These are phyloP conservation scores for Lepidurus apus DNA, from an alignment of 1,140 invertebrate species.

Conservation along the genomic window DNA sequence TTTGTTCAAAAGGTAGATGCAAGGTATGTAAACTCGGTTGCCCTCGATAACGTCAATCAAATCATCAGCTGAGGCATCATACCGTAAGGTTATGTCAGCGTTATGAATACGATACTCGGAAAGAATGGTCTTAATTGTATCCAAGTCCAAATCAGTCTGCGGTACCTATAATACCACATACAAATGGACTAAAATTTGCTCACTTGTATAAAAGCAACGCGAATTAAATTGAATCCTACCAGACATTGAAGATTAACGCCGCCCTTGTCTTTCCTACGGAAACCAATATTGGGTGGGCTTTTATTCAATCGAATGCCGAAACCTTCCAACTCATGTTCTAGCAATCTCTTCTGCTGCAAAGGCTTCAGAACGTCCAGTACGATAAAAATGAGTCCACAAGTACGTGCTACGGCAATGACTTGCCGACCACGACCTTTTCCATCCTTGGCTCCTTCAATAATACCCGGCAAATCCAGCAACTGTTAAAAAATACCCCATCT, in stretches of 20 bases:
- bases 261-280: conserved; percentile 96
- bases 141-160: conserved; percentile 91
- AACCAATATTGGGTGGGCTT: conserved; percentile 93
- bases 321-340: conserved; percentile 98
- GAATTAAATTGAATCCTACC: conserved; percentile 50
- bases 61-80: conserved; percentile 95
- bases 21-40: conserved; percentile 95
- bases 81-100: conserved; percentile 89
- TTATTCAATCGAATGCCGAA: conserved; percentile 97
- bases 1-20: conserved; percentile 98
- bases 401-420: conserved; percentile 98
- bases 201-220: conserved; percentile 8
- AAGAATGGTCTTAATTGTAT: conserved; percentile 92
- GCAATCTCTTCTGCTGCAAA: conserved; percentile 86
- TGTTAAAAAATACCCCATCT: conserved; percentile 46
- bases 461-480: conserved; percentile 96
- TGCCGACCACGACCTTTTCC: conserved; percentile 96
- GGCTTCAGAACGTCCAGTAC: conserved; percentile 97
- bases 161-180: conserved; percentile 54
- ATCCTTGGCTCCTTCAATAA: conserved; percentile 99
- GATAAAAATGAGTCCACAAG: conserved; percentile 97
- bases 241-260: conserved; percentile 85
- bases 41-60: conserved; percentile 98
- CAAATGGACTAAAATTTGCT: conserved; percentile 3
- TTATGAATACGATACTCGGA: conserved; percentile 98